These are phyloP conservation scores for Scomber scombrus DNA, from an alignment of 2,113 vertebrate genomes.

Conservation along the genomic window DNA sequence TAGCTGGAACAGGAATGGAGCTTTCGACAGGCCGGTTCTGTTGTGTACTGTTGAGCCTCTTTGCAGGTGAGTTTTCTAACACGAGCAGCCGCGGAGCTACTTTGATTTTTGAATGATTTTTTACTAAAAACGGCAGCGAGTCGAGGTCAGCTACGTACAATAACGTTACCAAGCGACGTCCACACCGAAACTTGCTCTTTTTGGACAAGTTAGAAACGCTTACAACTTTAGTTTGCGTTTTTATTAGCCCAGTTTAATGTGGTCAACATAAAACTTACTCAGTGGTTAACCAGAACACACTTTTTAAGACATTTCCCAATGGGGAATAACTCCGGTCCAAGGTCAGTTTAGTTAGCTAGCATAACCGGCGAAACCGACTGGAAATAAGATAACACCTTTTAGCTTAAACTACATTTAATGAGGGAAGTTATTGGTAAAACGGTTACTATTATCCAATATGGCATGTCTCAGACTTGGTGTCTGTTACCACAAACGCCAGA, in stretches of 20 bases:
- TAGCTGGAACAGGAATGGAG: constrained; percentile 71
- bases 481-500: background rate
- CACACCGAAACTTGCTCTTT: background rate
- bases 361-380: background rate
- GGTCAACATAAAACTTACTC: background rate
- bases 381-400: background rate
- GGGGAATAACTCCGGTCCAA: constrained; percentile 27
- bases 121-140: background rate
- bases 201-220: background rate
- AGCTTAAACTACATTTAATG: background rate
- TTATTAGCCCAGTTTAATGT: background rate
- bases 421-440: background rate
- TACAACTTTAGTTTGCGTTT: background rate
- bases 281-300: background rate
- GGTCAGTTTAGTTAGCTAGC: constrained; percentile 43
- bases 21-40: constrained; percentile 18
- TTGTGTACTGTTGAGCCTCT: constrained; percentile 49
- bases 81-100: background rate
- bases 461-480: background rate
- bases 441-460: background rate
- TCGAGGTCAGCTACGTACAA: background rate
- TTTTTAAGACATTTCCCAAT: background rate
- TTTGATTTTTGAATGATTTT: constrained; percentile 37
- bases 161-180: background rate
- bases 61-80: constrained; percentile 71